Percentiles rank a stretch among this genome's conserved stretches.
Conservation (phyloP, 2,113 vertebrate genomes). For the Epinephelus moara region DNA sequence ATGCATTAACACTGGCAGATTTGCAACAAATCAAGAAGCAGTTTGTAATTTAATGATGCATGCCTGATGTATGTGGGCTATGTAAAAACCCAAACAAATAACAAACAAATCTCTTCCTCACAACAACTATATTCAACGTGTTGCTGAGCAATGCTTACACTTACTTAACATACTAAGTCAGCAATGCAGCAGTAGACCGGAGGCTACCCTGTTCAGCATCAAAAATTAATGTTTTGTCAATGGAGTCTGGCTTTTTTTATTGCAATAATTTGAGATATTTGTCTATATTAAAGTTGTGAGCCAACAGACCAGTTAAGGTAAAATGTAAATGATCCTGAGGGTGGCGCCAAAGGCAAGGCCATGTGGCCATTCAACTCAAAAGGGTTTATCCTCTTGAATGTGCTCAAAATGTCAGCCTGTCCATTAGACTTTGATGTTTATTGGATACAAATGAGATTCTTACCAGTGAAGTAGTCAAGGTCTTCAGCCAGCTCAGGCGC, state of each 20-base stretch:
- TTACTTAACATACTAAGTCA: too few relatives aligned
- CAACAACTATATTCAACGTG: background rate
- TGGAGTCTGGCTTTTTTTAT: too few relatives aligned
- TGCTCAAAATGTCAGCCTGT: background rate
- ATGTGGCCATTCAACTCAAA: background rate
- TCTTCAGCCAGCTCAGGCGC: slow-evolving; percentile 89
- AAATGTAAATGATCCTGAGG: background rate
- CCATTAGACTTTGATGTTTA: background rate
- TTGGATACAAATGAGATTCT: background rate
- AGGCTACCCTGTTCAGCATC: too few relatives aligned
- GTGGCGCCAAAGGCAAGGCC: background rate
- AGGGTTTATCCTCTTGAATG: background rate
- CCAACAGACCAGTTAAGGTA: background rate
- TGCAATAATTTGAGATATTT: background rate
- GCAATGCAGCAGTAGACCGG: too few relatives aligned
- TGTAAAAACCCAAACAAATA: background rate
- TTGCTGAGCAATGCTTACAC: too few relatives aligned
- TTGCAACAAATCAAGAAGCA: background rate
- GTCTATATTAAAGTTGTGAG: background rate
- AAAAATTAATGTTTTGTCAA: too few relatives aligned
- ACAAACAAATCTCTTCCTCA: background rate
- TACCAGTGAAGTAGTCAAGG: slow-evolving; percentile 93
- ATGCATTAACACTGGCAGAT: background rate
- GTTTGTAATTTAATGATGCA: background rate
- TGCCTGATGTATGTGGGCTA: background rate